Percentiles rank a stretch among this genome's conserved stretches.
Conservation (phyloP, 1,140 invertebrate species). For the Pogonomyrmex barbatus region DNA sequence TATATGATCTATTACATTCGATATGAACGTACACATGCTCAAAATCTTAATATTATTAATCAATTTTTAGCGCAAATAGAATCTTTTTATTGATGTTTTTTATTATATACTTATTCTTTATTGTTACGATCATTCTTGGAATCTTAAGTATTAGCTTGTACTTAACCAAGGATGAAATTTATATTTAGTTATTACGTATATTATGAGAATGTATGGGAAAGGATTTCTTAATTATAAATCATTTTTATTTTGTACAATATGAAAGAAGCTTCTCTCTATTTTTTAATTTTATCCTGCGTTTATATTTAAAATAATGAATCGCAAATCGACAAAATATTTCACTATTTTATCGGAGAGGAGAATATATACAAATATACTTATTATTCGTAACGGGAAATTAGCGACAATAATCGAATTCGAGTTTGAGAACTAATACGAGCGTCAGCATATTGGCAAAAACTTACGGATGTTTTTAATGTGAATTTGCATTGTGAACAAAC, state of each 20-base stretch:
- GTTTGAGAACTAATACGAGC: slow-evolving; percentile 1
- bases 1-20: slow-evolving; percentile 14
- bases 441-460: slow-evolving; percentile 27
- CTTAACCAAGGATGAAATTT: slow-evolving; percentile 58
- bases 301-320: slow-evolving; percentile 5
- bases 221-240: slow-evolving; percentile 13
- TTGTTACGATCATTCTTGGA: slow-evolving; percentile 54
- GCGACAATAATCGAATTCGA: slow-evolving; percentile 51
- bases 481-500: slow-evolving; percentile 72
- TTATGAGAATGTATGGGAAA: not conserved
- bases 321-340: not conserved
- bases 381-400: slow-evolving; percentile 39
- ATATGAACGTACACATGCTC: not conserved
- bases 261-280: not conserved
- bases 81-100: slow-evolving; percentile 41
- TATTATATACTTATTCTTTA: slow-evolving; percentile 39
- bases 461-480: slow-evolving; percentile 1
- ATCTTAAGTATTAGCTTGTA: slow-evolving; percentile 57
- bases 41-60: slow-evolving; percentile 56
- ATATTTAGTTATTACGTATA: slow-evolving; percentile 38
- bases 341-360: not conserved
- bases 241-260: not conserved
- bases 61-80: slow-evolving; percentile 25
- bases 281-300: not conserved
- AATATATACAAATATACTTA: slow-evolving; percentile 1